Base-by-base conservation (phyloP, 2,888 invertebrate genomes). In the Ametastegia equiseti region DNA sequence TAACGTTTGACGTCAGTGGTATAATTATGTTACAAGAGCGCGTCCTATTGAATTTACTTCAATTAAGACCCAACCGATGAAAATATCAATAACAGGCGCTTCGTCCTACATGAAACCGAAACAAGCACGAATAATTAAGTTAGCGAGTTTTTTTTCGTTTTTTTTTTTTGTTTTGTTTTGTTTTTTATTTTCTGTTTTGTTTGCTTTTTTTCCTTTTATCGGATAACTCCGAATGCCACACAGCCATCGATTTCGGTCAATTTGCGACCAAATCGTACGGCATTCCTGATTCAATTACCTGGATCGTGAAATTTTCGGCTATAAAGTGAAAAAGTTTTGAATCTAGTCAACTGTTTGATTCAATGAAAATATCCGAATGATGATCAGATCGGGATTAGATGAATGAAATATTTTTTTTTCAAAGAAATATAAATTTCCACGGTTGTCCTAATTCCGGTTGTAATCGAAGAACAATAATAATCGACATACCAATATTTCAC, bases 241-340 rank as follows among this genome's bases (percentile, higher is more conserved):
- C 77, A 23, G 60, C 23, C 81, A 23, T 47, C 60, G 50, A 77
- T 81, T 81, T 57, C 65, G 81, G 88, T 88, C 88, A 89, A 91
- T 90, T 90, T 89, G 88, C 88, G 89, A 88, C 85, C 85, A 86
- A 88, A 88, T 87, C 86, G 84, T 86, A 84, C 33, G 75, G 75
- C 89, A 86, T 86, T 88, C 87, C 86, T 86, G 87, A 90, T 91
- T 90, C 89, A 89, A 90, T 91, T 90, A 89, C 54, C n/a, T 15
- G 75, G 19, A 75, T 36, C 75, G 71, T 71, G n/a, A 75, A 54
- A 54, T 50, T 75, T 75, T 73, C 23, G 71, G 71, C 23, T 45
- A 36, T 13, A 30, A 27, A 67, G 27, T 42, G 27, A 15, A 42
- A 33, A 45, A 71, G 60, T 60, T 60, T 30, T 15, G 13, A 60